These are phyloP conservation scores for Penaeus vannamei DNA, from an alignment of 1,140 invertebrate species.

Conservation along the genomic window DNA sequence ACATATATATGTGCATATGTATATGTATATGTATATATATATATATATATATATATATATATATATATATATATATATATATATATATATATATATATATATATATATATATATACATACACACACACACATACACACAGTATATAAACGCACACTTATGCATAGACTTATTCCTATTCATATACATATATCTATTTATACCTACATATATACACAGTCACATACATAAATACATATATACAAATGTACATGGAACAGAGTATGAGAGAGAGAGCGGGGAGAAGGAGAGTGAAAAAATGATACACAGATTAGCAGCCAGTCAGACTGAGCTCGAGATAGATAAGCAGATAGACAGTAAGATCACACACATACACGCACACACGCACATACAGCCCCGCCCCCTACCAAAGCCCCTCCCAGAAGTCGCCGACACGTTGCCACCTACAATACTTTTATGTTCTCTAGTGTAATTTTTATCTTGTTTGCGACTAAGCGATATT, in stretches of 20 bases:
- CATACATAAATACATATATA: conserved; percentile 30
- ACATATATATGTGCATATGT: no score
- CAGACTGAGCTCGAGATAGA: background rate
- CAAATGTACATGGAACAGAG: conserved; percentile 24
- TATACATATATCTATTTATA: conserved; percentile 7
- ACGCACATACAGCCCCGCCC: background rate
- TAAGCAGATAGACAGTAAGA: background rate
- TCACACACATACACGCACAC: background rate
- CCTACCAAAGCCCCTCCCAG: background rate
- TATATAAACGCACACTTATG: no score
- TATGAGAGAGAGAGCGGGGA: conserved; percentile 11
- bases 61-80: no score
- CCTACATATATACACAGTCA: conserved; percentile 20
- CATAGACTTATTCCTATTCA: no score
- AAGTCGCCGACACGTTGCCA: background rate
- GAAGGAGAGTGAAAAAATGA: background rate
- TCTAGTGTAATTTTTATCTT: background rate
- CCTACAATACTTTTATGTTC: background rate
- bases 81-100: no score
- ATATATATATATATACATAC: no score
- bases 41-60: no score
- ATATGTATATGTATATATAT: no score
- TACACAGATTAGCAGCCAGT: background rate
- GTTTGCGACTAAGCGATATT: background rate
- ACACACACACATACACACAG: no score